These are phyloP conservation scores for Tenthredo mesomela DNA, from an alignment of 2,888 invertebrate genomes.

Conservation along the genomic window DNA sequence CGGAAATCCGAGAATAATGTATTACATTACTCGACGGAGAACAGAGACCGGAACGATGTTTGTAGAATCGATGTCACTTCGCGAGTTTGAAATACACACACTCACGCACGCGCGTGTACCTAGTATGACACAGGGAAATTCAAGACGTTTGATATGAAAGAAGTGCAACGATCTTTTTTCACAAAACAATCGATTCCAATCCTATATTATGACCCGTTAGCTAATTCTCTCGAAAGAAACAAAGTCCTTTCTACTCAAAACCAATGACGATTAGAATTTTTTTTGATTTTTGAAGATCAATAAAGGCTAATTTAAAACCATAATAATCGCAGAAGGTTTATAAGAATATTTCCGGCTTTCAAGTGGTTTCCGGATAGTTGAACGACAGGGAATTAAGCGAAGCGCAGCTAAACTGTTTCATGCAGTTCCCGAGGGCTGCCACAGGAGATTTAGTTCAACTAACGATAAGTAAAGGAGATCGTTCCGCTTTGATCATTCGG, in stretches of 20 bases:
- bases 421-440: background rate
- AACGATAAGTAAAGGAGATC: slow-evolving; percentile 49
- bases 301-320: background rate
- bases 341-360: slow-evolving; percentile 44
- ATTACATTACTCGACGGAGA: slow-evolving; percentile 3
- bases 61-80: slow-evolving; percentile 13
- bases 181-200: background rate
- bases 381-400: slow-evolving; percentile 12
- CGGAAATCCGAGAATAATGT: slow-evolving; percentile 5
- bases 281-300: background rate
- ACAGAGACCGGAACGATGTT: background rate
- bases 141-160: background rate
- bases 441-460: slow-evolving; percentile 31
- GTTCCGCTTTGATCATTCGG: slow-evolving; percentile 30
- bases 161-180: background rate
- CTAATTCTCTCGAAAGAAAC: background rate
- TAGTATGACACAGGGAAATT: background rate
- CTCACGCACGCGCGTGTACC: background rate
- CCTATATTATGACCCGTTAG: background rate
- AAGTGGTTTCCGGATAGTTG: slow-evolving; percentile 38
- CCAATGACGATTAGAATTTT: background rate
- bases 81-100: slow-evolving; percentile 12
- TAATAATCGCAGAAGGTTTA: background rate
- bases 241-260: background rate
- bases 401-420: slow-evolving; percentile 40